Evolutionary conservation across 1,140 invertebrate species (phyloP), one percentile per base, ranked within the genome.

Genomic region (Steinernema feltiae): DNA sequence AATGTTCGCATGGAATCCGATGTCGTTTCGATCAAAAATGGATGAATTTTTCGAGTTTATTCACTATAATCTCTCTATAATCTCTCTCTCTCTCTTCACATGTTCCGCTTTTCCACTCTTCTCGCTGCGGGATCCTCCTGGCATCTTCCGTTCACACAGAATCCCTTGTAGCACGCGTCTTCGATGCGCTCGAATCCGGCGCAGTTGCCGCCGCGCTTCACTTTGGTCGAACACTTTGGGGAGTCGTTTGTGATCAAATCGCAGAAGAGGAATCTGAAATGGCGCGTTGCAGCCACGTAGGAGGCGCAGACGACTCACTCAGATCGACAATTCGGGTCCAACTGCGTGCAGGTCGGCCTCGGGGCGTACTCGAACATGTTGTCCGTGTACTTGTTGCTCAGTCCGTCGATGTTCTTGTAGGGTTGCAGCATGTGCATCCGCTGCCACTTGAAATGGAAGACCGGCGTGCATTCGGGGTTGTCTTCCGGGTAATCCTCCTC

Each of bases 301-400:
- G n/a, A n/a, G n/a, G n/a, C n/a, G n/a, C n/a, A n/a, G n/a, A n/a
- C n/a, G n/a, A 63, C 53, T 63, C 82, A 84, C 80, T 82, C 77
- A 12, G 83, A 85, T 18, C 83, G 84, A 82, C 83, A 85, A 71
- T 81, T 79, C 21, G 35, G 71, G 71, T 53, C 76, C 15, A 31
- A 32, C 31, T 24, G 32, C 1, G 69, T 48, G 78, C 83, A 84
- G n/a, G 77, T 72, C 21, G 84, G 83, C 41, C 83, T 32, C 69
- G 84, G 83, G 18, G 81, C 83, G 70, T 86, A 84, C 53, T 80
- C 80, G 69, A 80, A 84, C 21, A 84, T 21, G 32, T 86, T 82
- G 63, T 84, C 83, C 7, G 83, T 84, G 73, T 84, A 84, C 53
- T 82, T 80, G 32, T 84, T 84, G 27, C 63, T 82, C 46, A 84